Conservation (phyloP, 2,113 vertebrate species). For the Conger conger region DNA sequence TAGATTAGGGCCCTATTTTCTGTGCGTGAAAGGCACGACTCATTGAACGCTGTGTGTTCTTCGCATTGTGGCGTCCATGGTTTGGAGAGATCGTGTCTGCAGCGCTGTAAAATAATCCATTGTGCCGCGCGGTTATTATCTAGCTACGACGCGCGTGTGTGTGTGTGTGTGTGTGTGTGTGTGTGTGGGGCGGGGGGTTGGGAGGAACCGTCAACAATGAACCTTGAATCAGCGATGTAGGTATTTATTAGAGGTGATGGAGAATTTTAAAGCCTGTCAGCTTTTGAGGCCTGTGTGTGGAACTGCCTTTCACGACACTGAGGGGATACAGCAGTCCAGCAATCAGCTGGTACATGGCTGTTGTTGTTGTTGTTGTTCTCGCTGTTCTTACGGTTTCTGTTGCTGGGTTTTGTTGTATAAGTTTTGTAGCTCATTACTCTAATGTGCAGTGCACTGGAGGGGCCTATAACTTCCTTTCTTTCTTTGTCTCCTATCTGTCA, state of each 20-base stretch:
- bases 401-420: neutral
- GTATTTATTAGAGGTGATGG: neutral
- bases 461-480: constrained; percentile 51
- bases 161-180: too few species aligned
- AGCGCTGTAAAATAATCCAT: neutral
- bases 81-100: neutral
- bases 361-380: neutral
- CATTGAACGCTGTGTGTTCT: neutral
- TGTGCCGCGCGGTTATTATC: neutral
- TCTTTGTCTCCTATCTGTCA: constrained; percentile 59
- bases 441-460: constrained; percentile 28
- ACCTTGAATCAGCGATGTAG: neutral
- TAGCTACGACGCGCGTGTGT: neutral
- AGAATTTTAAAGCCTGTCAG: neutral
- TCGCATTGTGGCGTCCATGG: neutral
- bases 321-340: neutral
- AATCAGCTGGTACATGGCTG: neutral
- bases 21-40: neutral
- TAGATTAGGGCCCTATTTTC: neutral
- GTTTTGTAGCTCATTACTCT: constrained; percentile 33
- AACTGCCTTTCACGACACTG: too few species aligned
- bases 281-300: too few species aligned
- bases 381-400: neutral
- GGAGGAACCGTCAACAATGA: neutral
- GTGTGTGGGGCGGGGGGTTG: too few species aligned